Conservation (phyloP, 2,797 vertebrate genomes). For the Xiphorhynchus erythropygius region DNA sequence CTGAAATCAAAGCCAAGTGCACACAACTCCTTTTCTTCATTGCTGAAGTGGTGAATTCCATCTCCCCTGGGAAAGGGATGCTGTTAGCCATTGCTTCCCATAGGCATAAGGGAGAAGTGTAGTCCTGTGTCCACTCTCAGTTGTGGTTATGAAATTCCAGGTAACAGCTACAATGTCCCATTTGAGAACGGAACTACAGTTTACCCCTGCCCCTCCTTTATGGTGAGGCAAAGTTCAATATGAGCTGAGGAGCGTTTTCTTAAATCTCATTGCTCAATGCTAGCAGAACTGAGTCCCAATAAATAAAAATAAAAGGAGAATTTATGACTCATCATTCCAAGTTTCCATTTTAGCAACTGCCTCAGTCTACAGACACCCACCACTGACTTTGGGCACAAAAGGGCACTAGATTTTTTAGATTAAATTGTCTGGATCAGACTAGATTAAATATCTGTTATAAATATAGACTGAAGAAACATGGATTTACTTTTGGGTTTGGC, state of each 20-base stretch:
- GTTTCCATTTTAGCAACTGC: not conserved
- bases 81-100: not conserved
- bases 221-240: not conserved
- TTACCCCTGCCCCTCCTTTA: not conserved
- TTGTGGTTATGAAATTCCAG: not conserved
- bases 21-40: not conserved
- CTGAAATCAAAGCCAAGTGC: not conserved
- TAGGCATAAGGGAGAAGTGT: not conserved
- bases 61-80: not conserved
- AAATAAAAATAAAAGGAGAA: not conserved
- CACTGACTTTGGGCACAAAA: not conserved
- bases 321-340: not conserved
- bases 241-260: not conserved
- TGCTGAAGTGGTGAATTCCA: not conserved
- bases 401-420: not conserved
- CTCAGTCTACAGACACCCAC: not conserved
- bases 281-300: not conserved
- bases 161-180: not conserved
- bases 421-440: not conserved
- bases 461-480: not conserved
- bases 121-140: rapidly evolving
- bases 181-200: not conserved
- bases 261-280: not conserved
- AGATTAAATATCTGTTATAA: not conserved
- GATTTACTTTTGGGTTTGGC: not conserved